A percentile compares a stretch with the other conserved stretches of the same genome.
Evolutionary conservation across 2,797 vertebrate species (phyloP).

Genomic region (Bradypodion ventrale): DNA sequence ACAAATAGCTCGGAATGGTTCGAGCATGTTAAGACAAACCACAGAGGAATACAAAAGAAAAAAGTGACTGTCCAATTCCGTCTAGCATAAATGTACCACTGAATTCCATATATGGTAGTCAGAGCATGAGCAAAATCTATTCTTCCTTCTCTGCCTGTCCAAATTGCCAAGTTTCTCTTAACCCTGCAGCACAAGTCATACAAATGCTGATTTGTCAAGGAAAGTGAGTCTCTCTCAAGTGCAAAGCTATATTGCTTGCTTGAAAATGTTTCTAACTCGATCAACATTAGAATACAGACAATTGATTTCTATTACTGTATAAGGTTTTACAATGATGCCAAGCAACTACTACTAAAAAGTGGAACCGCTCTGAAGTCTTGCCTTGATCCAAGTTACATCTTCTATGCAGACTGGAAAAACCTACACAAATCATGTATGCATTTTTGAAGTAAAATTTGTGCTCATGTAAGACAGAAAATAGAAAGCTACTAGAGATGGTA

Average conservation of each 20-base stretch:
- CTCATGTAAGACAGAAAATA: neutral
- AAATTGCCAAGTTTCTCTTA: neutral
- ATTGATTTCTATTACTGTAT: neutral
- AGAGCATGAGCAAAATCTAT: neutral
- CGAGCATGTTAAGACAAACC: neutral
- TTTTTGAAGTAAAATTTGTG: neutral
- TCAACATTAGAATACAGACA: neutral
- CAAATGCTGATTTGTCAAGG: neutral
- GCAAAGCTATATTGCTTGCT: neutral
- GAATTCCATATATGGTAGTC: slow-evolving; percentile 1
- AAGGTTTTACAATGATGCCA: neutral
- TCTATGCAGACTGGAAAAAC: neutral
- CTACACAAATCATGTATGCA: neutral
- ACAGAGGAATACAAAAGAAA: neutral
- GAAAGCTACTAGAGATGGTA: neutral
- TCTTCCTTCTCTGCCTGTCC: neutral
- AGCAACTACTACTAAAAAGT: neutral
- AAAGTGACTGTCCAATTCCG: neutral
- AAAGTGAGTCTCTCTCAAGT: neutral
- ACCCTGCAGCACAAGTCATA: neutral
- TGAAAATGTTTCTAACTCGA: neutral
- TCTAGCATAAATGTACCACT: neutral
- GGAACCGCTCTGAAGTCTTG: neutral
- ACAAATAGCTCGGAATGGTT: neutral
- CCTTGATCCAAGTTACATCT: neutral